A percentile compares a stretch with the other conserved stretches of the same genome.
Evolutionary conservation across 2,113 vertebrate species (phyloP).

Genomic region (Propithecus coquereli): DNA sequence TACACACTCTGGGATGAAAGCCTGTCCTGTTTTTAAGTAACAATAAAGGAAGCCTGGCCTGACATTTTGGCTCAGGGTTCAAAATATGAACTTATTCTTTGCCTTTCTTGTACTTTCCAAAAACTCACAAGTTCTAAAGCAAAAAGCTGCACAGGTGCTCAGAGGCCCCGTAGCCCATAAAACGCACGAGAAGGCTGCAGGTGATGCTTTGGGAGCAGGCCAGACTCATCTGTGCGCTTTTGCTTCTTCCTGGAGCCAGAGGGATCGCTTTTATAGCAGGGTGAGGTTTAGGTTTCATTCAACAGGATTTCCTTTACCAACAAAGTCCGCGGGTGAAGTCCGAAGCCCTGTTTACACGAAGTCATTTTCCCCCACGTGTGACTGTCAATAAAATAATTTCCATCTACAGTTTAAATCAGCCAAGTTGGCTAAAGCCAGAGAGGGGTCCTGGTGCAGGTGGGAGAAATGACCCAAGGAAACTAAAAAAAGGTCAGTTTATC

Average conservation of each 20-base stretch:
- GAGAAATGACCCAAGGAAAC: background rate
- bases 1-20: background rate
- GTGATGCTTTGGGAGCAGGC: rapidly evolving
- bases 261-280: background rate
- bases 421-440: too few relatives aligned
- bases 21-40: background rate
- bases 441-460: rapidly evolving
- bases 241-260: background rate
- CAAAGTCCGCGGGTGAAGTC: background rate
- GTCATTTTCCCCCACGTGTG: background rate
- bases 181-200: background rate
- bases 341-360: background rate
- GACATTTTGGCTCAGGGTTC: background rate
- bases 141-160: background rate
- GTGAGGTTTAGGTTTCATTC: background rate
- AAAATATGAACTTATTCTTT: background rate
- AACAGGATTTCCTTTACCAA: background rate
- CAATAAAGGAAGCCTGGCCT: background rate
- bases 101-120: background rate
- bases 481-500: too few relatives aligned
- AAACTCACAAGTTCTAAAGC: background rate
- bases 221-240: background rate
- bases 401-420: background rate
- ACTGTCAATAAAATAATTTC: background rate
- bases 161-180: too few relatives aligned